These are phyloP conservation scores for Cyanoramphus novaezelandiae DNA, from an alignment of 2,113 vertebrate species.

Conservation along the genomic window DNA sequence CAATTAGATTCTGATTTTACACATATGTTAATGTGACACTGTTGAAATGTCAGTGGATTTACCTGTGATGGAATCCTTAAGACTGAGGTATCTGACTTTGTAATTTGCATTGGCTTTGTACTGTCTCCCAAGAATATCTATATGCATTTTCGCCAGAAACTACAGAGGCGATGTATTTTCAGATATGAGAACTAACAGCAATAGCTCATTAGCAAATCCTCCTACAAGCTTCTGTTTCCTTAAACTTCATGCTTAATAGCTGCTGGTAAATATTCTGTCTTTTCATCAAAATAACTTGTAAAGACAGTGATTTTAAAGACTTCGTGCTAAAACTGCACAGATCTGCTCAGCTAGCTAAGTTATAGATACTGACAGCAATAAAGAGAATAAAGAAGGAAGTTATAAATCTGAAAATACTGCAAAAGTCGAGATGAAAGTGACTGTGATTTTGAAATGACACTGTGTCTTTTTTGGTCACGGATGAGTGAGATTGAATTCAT, in stretches of 20 bases:
- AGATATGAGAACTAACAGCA: conserved; percentile 26
- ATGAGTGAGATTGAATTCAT: background rate
- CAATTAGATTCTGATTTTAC: background rate
- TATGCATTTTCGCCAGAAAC: background rate
- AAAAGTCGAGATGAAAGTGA: background rate
- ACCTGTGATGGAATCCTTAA: background rate
- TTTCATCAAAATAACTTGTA: background rate
- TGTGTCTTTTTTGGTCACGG: background rate
- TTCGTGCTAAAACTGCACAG: background rate
- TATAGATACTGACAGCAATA: background rate
- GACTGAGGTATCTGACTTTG: background rate
- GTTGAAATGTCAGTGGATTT: background rate
- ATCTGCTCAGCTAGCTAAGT: background rate
- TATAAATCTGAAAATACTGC: background rate
- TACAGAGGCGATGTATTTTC: conserved; percentile 1
- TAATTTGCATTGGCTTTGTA: background rate
- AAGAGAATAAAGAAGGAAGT: background rate
- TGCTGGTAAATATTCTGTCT: conserved; percentile 1
- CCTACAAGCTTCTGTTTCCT: conserved; percentile 18
- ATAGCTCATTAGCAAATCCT: conserved; percentile 32
- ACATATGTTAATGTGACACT: background rate
- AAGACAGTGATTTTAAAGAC: background rate
- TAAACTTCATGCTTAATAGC: conserved; percentile 13
- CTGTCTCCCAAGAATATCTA: background rate
- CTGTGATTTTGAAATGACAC: background rate